Evolutionary conservation across 2,888 invertebrate genomes (phyloP), one percentile per base, ranked within the genome.

Genomic region (Cephalotes varians): DNA sequence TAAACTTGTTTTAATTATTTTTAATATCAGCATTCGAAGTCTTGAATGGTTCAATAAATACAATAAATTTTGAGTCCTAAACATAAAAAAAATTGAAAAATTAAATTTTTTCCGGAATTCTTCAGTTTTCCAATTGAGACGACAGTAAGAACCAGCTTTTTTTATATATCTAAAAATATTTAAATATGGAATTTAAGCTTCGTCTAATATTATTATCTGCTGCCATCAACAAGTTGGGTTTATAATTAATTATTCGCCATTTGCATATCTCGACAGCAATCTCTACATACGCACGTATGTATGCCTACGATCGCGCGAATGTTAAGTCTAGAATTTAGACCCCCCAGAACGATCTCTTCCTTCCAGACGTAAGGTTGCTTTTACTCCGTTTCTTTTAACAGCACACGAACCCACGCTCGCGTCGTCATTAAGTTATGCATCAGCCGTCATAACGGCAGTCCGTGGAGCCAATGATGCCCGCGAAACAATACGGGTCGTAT

Each of bases 351-450:
- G 49, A 54, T 15, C 18, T 31, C 31, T 44, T 77, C 40, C 40
- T 77, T 25, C 40, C 18, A 1, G 34, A 65, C 6, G 31, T 40
- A 21, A 40, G 21, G 54, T 31, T 18, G 31, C 40, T 40, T 40
- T 51, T 76, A 34, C 28, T 21, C 15, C 67, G 37, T 54, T 69
- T 21, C 34, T 18, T 31, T 77, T 56, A 76, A 67, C 5, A 7
- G 21, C 28, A 2, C 37, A 40, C 54, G 12, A 12, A 77, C 6
- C 54, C 60, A 10, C 15, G 18, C 62, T 60, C n/a, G 40, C 40
- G n/a, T 64, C 62, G 21, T 12, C 40, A 40, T 15, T 21, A 67
- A 69, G 15, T 77, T 40, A 77, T 54, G 54, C 40, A 77, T 54
- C 76, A 28, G 21, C 28, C 28, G 21, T n/a, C 37, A 10, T 49